A percentile compares a stretch with the other conserved stretches of the same genome.
Conservation (phyloP, 1,140 invertebrate species). For the Aphelinus certus region DNA sequence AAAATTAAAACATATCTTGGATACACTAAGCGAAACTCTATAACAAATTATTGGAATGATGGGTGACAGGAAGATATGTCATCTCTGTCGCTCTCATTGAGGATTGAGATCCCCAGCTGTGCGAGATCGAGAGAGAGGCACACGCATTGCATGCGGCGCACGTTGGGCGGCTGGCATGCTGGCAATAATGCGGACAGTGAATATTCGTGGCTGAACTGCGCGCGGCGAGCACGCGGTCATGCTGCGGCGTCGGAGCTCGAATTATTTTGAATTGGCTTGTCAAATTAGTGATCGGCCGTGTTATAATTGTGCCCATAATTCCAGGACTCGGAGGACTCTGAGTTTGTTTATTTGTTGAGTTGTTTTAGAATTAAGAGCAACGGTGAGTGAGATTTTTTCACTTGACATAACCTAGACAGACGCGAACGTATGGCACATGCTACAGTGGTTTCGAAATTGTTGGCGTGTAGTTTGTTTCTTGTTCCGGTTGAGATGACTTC, state of each 20-base stretch:
- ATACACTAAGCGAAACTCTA: no score
- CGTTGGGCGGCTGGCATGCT: background rate
- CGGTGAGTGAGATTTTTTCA: no score
- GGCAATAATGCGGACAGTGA: background rate
- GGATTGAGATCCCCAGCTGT: background rate
- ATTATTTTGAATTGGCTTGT: background rate
- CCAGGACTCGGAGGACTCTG: background rate
- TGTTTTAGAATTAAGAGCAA: background rate
- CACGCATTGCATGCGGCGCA: no score
- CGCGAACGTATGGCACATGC: no score
- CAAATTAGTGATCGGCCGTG: background rate
- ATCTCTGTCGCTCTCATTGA: background rate
- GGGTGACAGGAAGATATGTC: no score
- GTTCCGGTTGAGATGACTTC: no score
- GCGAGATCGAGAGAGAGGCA: no score
- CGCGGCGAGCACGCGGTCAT: constrained; percentile 23
- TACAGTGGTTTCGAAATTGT: no score
- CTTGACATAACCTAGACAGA: no score
- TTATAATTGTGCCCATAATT: background rate
- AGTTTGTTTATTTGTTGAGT: background rate
- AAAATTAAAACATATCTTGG: no score
- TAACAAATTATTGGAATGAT: no score
- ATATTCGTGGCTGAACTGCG: background rate
- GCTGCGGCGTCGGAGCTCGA: background rate
- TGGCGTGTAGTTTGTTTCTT: no score